Base-by-base conservation (phyloP, 2,113 vertebrate species). In the Ptilorrhoa leucosticta region DNA sequence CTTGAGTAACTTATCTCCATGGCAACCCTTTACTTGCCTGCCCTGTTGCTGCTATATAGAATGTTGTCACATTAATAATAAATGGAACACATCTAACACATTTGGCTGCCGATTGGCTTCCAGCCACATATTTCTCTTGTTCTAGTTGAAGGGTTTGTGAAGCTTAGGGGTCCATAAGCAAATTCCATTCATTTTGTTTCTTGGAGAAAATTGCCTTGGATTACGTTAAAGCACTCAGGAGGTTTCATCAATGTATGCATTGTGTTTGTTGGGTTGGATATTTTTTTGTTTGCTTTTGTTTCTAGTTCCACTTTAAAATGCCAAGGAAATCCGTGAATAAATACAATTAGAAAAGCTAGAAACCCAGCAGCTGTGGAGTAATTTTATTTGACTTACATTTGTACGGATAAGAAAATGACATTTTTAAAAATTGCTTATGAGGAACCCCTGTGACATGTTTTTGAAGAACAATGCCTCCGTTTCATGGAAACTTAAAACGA, bases 1-100 rank as follows among this genome's bases (percentile, higher is more conserved):
- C 96, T 98, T 97, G 95, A 97, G 97, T 97, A 97, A 97, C 96
- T 89, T 92, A 97, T 98, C 96, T 96, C 97, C 97, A 97, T 98
- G 97, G 97, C 91, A 98, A 98, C 97, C 71, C 66, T 87, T 96
- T 96, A 95, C 96, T 97, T 96, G 94, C 94, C 88, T 91, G 93
- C 93, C 75, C 95, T 95, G 93, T 96, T 97, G 90, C 94, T 89
- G 92, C 96, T 97, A 71, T 94, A 96, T 94, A 91, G 96, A 97
- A 95, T 96, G 95, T 97, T 96, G 97, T 97, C 94, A 97, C 95
- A 95, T 97, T 97, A 97, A 97, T 97, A 97, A 97, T 97, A 97
- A 97, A 98, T 96, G 92, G 96, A 90, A 95, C 91, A 94, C 92
- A 94, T 97, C 95, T 96, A 94, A 96, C 97, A 96, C 95, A 94